Conservation (phyloP, 2,888 invertebrate genomes). For the Xylophagus ater region DNA sequence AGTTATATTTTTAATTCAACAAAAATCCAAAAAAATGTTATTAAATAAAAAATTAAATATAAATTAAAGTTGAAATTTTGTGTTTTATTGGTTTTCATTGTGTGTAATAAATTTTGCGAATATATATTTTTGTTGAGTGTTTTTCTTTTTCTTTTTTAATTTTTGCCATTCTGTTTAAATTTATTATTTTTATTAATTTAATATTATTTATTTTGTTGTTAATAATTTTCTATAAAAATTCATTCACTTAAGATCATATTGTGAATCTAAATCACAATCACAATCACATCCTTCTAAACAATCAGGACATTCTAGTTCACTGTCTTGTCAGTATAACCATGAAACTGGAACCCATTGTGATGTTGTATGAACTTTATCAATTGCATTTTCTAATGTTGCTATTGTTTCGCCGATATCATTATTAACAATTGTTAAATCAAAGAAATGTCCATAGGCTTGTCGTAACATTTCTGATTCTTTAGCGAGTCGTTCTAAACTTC, state of each 20-base stretch:
- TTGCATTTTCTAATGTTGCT: conserved; percentile 77
- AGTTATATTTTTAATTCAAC: too few relatives aligned
- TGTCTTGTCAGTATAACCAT: conserved; percentile 63
- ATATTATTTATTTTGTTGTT: too few relatives aligned
- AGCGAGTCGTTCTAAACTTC: conserved; percentile 88
- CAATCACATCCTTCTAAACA: conserved; percentile 40
- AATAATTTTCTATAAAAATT: too few relatives aligned
- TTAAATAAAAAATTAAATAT: too few relatives aligned
- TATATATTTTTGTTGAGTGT: neutral
- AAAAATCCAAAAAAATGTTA: too few relatives aligned
- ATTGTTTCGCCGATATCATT: conserved; percentile 99
- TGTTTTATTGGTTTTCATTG: too few relatives aligned
- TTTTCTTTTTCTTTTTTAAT: neutral
- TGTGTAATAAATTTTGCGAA: too few relatives aligned
- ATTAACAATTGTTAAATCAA: conserved; percentile 96
- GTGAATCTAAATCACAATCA: conserved; percentile 33
- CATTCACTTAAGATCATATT: conserved; percentile 17
- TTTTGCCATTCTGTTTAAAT: too few relatives aligned
- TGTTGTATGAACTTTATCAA: conserved; percentile 80
- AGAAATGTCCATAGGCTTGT: conserved; percentile 96
- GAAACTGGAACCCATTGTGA: conserved; percentile 97
- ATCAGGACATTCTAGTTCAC: conserved; percentile 40
- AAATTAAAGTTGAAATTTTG: too few relatives aligned
- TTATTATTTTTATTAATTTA: too few relatives aligned
- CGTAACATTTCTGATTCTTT: conserved; percentile 94